phyloP scores from a whole-genome alignment of 1,140 invertebrate genomes.

The Galleria mellonella region DNA sequence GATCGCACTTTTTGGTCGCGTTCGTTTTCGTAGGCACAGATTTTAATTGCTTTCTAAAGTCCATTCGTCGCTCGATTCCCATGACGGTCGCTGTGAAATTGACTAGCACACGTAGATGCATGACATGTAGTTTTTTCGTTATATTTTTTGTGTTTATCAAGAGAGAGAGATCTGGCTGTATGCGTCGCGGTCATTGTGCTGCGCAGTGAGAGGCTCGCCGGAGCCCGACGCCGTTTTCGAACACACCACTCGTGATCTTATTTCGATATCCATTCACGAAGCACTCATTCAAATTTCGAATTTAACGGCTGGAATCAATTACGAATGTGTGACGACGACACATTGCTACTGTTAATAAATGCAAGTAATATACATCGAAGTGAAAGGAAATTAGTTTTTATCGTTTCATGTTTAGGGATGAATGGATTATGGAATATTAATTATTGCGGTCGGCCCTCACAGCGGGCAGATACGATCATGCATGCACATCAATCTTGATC shows the following conservation, averaged over 20 bases:
- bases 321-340: conserved; percentile 51
- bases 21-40: conserved; percentile 42
- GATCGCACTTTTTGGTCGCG: conserved; percentile 46
- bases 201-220: conserved; percentile 24
- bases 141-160: conserved; percentile 61
- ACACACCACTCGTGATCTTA: conserved; percentile 50
- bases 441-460: conserved; percentile 42
- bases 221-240: conserved; percentile 4
- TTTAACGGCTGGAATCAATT: conserved; percentile 66
- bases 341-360: conserved; percentile 43
- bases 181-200: conserved; percentile 55
- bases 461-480: conserved; percentile 53
- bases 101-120: conserved; percentile 69
- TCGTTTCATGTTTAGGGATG: conserved; percentile 27
- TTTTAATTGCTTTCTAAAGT: conserved; percentile 71
- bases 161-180: conserved; percentile 58
- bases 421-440: conserved; percentile 70
- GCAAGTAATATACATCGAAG: conserved; percentile 24
- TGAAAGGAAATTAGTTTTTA: conserved; percentile 39
- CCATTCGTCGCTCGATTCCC: conserved; percentile 63
- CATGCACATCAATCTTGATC: conserved; percentile 61
- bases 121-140: conserved; percentile 68
- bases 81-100: conserved; percentile 65
- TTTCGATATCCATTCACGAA: conserved; percentile 58
- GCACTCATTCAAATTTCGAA: conserved; percentile 60